A percentile compares a stretch with the other conserved stretches of the same genome.
Conservation (phyloP, 2,113 vertebrate genomes). For the Lamprologus lemairii region DNA sequence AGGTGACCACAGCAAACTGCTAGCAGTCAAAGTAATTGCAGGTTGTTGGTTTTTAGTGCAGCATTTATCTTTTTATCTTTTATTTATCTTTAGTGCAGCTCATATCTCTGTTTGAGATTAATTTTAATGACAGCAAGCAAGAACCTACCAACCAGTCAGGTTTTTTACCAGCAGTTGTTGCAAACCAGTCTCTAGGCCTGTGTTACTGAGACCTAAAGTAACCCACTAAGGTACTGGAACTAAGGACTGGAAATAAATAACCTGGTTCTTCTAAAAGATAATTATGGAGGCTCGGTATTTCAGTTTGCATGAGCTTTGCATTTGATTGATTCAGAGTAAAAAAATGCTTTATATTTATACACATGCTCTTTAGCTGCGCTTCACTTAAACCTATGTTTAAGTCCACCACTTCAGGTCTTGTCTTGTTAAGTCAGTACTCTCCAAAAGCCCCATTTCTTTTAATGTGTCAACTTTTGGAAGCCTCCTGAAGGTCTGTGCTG, state of each 20-base stretch:
- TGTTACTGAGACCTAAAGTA: background rate
- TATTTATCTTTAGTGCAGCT: background rate
- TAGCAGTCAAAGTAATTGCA: background rate
- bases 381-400: background rate
- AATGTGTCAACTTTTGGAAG: background rate
- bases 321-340: background rate
- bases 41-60: background rate
- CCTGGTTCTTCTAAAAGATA: background rate
- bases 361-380: background rate
- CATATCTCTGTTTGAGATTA: background rate
- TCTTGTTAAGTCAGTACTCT: background rate
- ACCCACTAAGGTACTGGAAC: background rate
- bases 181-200: background rate
- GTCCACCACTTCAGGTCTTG: background rate
- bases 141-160: background rate
- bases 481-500: background rate
- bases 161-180: background rate
- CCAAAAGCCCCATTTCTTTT: background rate
- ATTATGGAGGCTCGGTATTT: accelerated
- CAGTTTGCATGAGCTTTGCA: background rate
- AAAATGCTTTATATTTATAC: background rate
- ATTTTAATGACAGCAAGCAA: background rate
- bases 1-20: background rate
- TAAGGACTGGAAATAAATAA: background rate
- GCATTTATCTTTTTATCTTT: background rate